Base-by-base conservation (phyloP, 2,888 invertebrate species). In the Torymus aiolomorphi region DNA sequence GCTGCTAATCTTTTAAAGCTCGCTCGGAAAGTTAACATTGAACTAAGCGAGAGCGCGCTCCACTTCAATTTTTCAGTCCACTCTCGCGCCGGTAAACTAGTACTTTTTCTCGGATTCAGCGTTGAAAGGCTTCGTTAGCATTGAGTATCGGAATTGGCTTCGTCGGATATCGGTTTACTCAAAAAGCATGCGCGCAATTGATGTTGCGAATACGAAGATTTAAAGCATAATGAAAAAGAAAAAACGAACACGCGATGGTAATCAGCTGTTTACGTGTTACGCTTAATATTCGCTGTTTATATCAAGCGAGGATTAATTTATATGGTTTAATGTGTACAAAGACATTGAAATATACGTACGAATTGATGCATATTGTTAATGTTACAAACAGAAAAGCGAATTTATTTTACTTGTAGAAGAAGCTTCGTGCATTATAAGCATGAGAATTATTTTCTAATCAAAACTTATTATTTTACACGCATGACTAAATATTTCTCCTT, bases 61-160 rank as follows among this genome's bases (percentile, higher is more conserved):
- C 61, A 11, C 61, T 61, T 61, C 20, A 61, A 61, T 61, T 61
- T 20, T 20, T 61, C 18, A 10, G 16, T 57, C 18, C 61, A 5
- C 31, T n/a, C 62, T 62, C 62, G 2, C 42, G 8, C 5, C n/a
- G 14, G 18, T 31, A 65, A 14, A 65, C 65, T 12, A 65, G 16
- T 12, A n/a, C 54, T 42, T 63, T 63, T 54, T 24, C 11, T 24
- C 24, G 31, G 31, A 31, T 31, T 31, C 31, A 24, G 12, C 42
- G 16, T 67, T 67, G 52, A 20, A 54, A 54, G 54, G 67, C 24
- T 67, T 67, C 67, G 54, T 52, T 67, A 67, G n/a, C 54, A 67
- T 67, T 54, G 67, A 67, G 52, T 14, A 67, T 67, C 42, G 67
- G 67, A 54, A 54, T 67, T 67, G 67, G 67, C 54, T 67, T 66